Base-by-base conservation (phyloP, 2,113 vertebrate genomes). In the Trichechus manatus region DNA sequence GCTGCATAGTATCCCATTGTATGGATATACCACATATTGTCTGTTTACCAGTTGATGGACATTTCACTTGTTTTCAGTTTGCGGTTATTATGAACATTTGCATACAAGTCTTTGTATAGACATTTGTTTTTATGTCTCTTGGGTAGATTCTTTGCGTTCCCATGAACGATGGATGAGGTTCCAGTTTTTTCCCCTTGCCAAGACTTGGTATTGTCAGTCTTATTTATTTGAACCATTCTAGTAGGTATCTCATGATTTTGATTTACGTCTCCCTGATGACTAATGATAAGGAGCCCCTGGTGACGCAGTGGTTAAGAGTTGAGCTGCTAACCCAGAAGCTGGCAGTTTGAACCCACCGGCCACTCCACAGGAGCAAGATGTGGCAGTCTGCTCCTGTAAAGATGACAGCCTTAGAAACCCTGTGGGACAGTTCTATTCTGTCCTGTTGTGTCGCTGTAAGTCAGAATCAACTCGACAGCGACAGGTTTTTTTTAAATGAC, bases 81-180 rank as follows among this genome's bases (percentile, higher is more conserved):
- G 61, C 53, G 39, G 14, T 25, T 79, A 22, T 85, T 93, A 77
- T 42, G 29, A 95, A 50, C 82, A 70, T 94, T 82, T 94, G 9
- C 33, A 22, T 86, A 5, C 79, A 68, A 33, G 14, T 80, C 11
- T 89, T 94, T 70, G 66, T n/a, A 22, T 92, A 0, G 20, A 29
- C 68, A 36, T 36, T 9, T 87, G 53, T 59, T 96, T 97, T 94
- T n/a, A 74, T 93, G 94, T 81, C 31, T 89, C 53, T 81, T 92
- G 27, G 64, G 11, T 83, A n/a, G 17, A 93, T 85, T 90, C 29
- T 93, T 82, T 95, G 20, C 27, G 9, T 91, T 96, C 36, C 33
- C 15, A 72, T 23, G 39, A 79, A 2, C 6, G 78, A 6, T 84
- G 29, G 82, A 11, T 82, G 20, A 85, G 77, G 10, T 85, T 95